These are phyloP conservation scores for Tinamus major DNA, from an alignment of 2,797 vertebrate species.

Conservation along the genomic window DNA sequence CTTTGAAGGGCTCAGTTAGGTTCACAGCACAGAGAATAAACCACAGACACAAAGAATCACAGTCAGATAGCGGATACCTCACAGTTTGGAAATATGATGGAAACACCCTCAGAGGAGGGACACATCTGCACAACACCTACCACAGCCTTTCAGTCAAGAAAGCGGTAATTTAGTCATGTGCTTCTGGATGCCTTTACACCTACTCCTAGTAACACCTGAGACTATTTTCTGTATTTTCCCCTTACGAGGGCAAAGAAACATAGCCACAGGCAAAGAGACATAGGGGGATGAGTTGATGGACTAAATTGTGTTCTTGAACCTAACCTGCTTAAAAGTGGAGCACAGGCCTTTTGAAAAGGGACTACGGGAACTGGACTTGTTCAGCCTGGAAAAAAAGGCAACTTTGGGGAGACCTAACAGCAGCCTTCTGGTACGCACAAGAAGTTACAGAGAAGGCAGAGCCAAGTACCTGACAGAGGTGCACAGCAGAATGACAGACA, in stretches of 20 bases:
- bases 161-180: neutral
- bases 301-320: neutral
- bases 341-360: neutral
- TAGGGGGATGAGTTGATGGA: neutral
- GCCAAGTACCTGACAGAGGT: neutral
- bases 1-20: neutral
- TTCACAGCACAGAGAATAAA: neutral
- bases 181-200: neutral
- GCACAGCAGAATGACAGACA: neutral
- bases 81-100: neutral
- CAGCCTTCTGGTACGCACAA: neutral
- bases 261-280: neutral
- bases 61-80: neutral
- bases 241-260: neutral
- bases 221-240: neutral
- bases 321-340: too few species aligned
- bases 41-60: neutral
- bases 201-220: neutral
- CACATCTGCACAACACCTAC: neutral
- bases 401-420: neutral
- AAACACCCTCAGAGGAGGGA: neutral
- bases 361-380: neutral
- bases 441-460: neutral
- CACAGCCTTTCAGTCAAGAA: neutral
- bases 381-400: neutral